These are phyloP conservation scores for Oryzias woworae DNA, from an alignment of 2,113 vertebrate genomes.

Conservation along the genomic window DNA sequence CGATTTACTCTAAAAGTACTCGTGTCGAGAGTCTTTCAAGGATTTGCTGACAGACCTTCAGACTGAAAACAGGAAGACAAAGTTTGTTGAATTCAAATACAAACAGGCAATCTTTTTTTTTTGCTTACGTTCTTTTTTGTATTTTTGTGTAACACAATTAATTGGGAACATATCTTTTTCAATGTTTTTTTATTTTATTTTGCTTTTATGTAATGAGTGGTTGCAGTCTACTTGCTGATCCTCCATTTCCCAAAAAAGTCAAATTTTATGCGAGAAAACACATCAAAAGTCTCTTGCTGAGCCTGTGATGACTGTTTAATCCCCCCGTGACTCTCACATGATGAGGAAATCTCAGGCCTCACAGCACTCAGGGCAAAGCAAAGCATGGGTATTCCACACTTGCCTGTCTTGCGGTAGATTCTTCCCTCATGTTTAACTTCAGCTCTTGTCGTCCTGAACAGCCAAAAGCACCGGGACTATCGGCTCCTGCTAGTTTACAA, in stretches of 20 bases:
- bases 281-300: background rate
- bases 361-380: constrained; percentile 38
- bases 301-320: constrained; percentile 64
- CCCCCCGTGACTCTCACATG: constrained; percentile 85
- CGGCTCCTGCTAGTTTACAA: constrained; percentile 31
- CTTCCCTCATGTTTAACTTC: constrained; percentile 6
- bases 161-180: background rate
- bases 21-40: too few relatives aligned
- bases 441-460: constrained; percentile 11
- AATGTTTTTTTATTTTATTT: background rate
- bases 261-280: background rate
- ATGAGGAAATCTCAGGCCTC: constrained; percentile 57
- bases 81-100: too few relatives aligned
- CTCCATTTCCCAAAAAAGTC: background rate
- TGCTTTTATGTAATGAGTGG: too few relatives aligned
- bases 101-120: too few relatives aligned
- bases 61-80: too few relatives aligned
- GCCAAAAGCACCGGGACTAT: constrained; percentile 13
- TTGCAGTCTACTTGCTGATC: background rate
- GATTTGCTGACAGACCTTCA: too few relatives aligned
- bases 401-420: constrained; percentile 17
- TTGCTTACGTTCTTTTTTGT: too few relatives aligned
- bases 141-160: too few relatives aligned
- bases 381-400: constrained; percentile 36
- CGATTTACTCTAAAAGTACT: too few relatives aligned